These are phyloP conservation scores for Hirtodrosophila cameraria DNA, from an alignment of 2,888 invertebrate genomes.

Conservation along the genomic window DNA sequence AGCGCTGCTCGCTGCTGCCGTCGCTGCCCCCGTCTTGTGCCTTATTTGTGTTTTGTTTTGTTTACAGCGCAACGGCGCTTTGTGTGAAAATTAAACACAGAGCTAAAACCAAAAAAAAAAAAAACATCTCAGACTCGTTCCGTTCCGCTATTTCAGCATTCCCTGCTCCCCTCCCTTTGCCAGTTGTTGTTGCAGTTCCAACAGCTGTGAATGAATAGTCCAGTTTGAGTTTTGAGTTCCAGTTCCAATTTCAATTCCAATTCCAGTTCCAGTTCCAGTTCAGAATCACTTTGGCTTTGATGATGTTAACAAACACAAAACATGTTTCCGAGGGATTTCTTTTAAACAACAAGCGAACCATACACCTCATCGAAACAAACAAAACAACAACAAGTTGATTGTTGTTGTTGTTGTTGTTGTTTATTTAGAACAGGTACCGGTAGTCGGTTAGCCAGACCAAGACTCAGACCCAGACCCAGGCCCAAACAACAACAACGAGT, in stretches of 20 bases:
- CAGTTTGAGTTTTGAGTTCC: slow-evolving; percentile 21
- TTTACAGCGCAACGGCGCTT: slow-evolving; percentile 18
- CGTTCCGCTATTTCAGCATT: no score
- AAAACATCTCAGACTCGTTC: background rate
- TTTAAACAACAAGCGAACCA: slow-evolving; percentile 28
- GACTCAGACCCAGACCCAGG: slow-evolving; percentile 19
- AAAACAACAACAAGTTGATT: slow-evolving; percentile 52
- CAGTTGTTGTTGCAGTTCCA: background rate
- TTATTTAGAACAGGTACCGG: slow-evolving; percentile 81
- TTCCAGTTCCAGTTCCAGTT: slow-evolving; percentile 46
- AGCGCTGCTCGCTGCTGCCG: slow-evolving; percentile 7
- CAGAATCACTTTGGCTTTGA: slow-evolving; percentile 23
- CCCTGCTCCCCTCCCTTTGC: no score
- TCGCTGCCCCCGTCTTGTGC: slow-evolving; percentile 29
- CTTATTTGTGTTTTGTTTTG: slow-evolving; percentile 42
- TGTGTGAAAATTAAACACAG: background rate
- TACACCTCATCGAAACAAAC: slow-evolving; percentile 46
- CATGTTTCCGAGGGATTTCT: slow-evolving; percentile 45
- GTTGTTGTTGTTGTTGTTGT: slow-evolving; percentile 31
- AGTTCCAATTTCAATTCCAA: slow-evolving; percentile 32
- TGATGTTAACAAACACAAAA: slow-evolving; percentile 16
- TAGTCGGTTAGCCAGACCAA: slow-evolving; percentile 32
- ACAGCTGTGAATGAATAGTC: slow-evolving; percentile 38
- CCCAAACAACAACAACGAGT: slow-evolving; percentile 62
- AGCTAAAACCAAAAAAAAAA: background rate